Evolutionary conservation across 2,113 vertebrate genomes (phyloP), one percentile per base, ranked within the genome.

Genomic region (Varanus salvator): DNA sequence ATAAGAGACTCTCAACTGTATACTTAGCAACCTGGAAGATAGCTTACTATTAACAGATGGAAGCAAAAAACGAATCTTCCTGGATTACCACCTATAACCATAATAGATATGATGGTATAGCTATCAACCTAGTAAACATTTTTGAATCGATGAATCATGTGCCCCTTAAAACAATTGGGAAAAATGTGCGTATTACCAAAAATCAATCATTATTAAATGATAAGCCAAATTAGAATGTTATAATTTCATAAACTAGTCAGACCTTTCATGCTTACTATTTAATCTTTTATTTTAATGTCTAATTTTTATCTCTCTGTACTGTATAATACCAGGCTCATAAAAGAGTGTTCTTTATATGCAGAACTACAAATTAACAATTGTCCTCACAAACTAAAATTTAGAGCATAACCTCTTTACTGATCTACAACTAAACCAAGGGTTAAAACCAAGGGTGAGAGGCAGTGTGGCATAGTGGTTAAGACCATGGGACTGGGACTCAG

Each of bases 1-100:
- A 87, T 29, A 17, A 2, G 0, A 34, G 66, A 85, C 91, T 91
- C 93, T 52, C 90, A 76, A 91, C 89, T 0, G 90, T 21, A 19
- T 87, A 54, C 66, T 86, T 76, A 80, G 52, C n/a, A 72, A 21
- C n/a, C 87, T 52, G 50, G 64, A 0, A 1, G n/a, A 64, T 82
- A 83, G 75, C 68, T 83, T 81, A n/a, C 52, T 75, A 21, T 64
- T 34, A 38, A 38, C 54, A 75, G 52, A 48, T 21, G 23, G 29
- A 50, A 72, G 52, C 29, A 81, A 87, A 80, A 50, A 77, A 57
- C n/a, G 38, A 68, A 52, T 50, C 48, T 89, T 48, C 19, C 27
- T 1, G 7, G 64, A 60, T 21, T 25, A 17, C 2, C 17, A 71
- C 48, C 34, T 52, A 80, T 44, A 60, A 5, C 29, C 14, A 60